Conservation (phyloP, 2,888 invertebrate genomes). For the Dasypolia templi region DNA sequence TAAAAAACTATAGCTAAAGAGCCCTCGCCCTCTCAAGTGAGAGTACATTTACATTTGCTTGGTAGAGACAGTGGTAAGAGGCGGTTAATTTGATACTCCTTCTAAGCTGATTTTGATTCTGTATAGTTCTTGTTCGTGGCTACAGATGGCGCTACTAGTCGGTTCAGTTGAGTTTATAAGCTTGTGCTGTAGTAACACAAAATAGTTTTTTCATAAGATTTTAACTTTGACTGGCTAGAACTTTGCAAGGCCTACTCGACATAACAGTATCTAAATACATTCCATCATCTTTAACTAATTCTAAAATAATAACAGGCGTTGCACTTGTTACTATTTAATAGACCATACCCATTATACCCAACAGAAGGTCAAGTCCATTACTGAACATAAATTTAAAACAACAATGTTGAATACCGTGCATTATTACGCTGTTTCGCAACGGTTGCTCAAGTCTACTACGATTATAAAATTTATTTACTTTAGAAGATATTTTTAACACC, state of each 20-base stretch:
- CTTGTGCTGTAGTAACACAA: neutral
- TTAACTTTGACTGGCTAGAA: neutral
- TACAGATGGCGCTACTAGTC: constrained; percentile 43
- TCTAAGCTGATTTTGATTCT: too few relatives aligned
- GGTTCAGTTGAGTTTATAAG: neutral
- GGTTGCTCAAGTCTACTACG: constrained; percentile 17
- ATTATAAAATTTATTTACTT: constrained; percentile 38
- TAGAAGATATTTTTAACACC: constrained; percentile 47
- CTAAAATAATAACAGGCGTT: neutral
- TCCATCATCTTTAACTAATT: neutral
- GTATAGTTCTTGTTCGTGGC: constrained; percentile 23
- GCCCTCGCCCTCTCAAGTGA: constrained; percentile 25
- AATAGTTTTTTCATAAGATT: neutral
- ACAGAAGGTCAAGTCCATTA: constrained; percentile 8
- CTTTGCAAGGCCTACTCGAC: too few relatives aligned
- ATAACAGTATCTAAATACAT: neutral
- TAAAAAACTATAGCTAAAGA: neutral
- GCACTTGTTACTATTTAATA: constrained; percentile 6
- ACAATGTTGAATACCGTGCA: constrained; percentile 21
- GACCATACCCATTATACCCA: neutral
- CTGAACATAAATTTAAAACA: constrained; percentile 14
- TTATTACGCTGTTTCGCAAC: constrained; percentile 40
- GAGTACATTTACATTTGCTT: too few relatives aligned
- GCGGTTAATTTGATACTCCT: too few relatives aligned
- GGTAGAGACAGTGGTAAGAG: too few relatives aligned